A percentile compares a stretch with the other conserved stretches of the same genome.
phyloP scores from a whole-genome alignment of 1,140 invertebrate species.

The Frieseomelitta varia region DNA sequence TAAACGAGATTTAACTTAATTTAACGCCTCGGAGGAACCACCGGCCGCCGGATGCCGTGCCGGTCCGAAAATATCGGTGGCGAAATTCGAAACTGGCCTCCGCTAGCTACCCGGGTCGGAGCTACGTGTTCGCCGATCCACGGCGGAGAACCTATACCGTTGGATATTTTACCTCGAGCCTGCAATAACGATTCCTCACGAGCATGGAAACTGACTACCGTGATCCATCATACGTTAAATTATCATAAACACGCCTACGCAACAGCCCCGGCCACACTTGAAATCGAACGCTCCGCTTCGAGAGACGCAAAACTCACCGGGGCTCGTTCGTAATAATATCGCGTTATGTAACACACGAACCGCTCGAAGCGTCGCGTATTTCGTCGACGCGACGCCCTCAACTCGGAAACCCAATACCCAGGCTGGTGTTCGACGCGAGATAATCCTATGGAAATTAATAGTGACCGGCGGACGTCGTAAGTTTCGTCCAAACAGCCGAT shows the following conservation, averaged over 20 bases:
- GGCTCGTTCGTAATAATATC: not conserved
- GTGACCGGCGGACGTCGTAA: not conserved
- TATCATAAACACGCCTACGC: slow-evolving; percentile 38
- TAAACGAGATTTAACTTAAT: slow-evolving; percentile 54
- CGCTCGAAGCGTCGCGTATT: not conserved
- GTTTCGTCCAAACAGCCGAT: slow-evolving; percentile 27
- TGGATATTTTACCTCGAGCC: not conserved
- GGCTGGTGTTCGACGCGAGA: slow-evolving; percentile 2
- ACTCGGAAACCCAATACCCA: slow-evolving; percentile 22
- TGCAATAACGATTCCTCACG: not conserved
- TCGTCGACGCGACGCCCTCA: not conserved
- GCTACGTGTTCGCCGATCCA: too few relatives aligned
- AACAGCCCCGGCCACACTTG: too few relatives aligned
- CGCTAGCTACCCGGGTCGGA: not conserved
- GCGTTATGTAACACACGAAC: not conserved
- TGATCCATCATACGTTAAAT: slow-evolving; percentile 29
- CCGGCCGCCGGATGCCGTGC: not conserved
- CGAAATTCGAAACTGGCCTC: slow-evolving; percentile 31
- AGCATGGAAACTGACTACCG: not conserved
- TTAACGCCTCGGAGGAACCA: slow-evolving; percentile 32
- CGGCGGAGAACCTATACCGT: too few relatives aligned
- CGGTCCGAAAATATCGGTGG: slow-evolving; percentile 38
- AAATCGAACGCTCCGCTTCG: not conserved
- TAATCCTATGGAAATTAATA: slow-evolving; percentile 28
- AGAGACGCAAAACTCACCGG: not conserved